A percentile compares a stretch with the other conserved stretches of the same genome.
Evolutionary conservation across 1,140 invertebrate genomes (phyloP).

Genomic region (Kradibia gibbosae): DNA sequence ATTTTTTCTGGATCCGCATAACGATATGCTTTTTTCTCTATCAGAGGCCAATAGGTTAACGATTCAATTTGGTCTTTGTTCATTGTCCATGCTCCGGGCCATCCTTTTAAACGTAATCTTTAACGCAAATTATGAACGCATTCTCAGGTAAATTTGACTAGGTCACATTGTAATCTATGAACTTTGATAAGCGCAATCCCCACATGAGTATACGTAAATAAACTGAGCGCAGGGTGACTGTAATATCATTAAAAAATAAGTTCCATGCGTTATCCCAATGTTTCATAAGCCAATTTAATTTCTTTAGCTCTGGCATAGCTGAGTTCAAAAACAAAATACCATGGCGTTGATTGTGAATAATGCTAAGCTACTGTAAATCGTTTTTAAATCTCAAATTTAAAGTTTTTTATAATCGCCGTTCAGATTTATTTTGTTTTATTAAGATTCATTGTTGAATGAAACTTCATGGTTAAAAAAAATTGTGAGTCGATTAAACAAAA

Average conservation of each 20-base stretch:
- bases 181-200: neutral
- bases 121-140: conserved; percentile 62
- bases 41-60: conserved; percentile 5
- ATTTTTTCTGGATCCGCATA: neutral
- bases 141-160: conserved; percentile 54
- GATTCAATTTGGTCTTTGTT: conserved; percentile 20
- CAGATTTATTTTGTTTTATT: too few species aligned
- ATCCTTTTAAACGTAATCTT: conserved; percentile 49
- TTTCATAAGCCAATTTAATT: too few species aligned
- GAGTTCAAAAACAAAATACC: too few species aligned
- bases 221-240: neutral
- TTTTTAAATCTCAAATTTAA: too few species aligned
- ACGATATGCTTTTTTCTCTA: neutral
- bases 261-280: neutral
- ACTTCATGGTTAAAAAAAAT: too few species aligned
- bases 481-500: too few species aligned
- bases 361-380: too few species aligned
- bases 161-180: neutral
- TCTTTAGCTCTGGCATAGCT: too few species aligned
- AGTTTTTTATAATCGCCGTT: too few species aligned
- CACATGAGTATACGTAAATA: conserved; percentile 31
- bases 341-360: too few species aligned
- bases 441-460: too few species aligned
- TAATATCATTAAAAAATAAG: neutral
- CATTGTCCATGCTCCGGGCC: neutral